Evolutionary conservation across 2,888 invertebrate genomes (phyloP).

Genomic region (Incurvaria masculella): DNA sequence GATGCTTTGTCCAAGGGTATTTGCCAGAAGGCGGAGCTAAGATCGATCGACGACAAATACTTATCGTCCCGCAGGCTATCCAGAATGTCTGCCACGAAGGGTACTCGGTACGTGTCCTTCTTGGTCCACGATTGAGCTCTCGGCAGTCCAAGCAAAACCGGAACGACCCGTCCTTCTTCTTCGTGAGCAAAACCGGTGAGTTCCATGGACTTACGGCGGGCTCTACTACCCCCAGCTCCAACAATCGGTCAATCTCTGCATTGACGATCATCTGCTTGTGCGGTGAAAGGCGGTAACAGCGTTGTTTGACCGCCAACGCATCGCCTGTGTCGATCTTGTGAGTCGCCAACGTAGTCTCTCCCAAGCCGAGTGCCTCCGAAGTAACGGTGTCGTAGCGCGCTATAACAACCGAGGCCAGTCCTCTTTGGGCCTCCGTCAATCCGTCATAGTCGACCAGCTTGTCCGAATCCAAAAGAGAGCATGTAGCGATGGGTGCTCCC

Average conservation of each 20-base stretch:
- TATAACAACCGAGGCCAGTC: neutral
- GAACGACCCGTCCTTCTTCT: neutral
- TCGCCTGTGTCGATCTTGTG: no score
- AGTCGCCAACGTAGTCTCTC: no score
- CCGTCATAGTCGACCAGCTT: neutral
- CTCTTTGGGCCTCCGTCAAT: neutral
- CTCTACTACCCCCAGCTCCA: no score
- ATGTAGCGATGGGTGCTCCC: neutral
- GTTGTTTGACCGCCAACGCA: no score
- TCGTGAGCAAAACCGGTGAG: neutral
- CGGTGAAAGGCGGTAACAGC: no score
- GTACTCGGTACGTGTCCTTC: slow-evolving; percentile 13
- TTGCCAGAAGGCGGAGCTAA: slow-evolving; percentile 13
- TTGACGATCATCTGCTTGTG: no score
- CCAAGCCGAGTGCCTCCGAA: no score
- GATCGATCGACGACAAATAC: slow-evolving; percentile 16
- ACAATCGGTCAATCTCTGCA: no score
- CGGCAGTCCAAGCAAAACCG: neutral
- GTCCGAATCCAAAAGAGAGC: neutral
- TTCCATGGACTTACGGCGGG: no score
- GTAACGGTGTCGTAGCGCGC: neutral
- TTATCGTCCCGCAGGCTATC: slow-evolving; percentile 19
- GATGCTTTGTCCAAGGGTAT: slow-evolving; percentile 2
- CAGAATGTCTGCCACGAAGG: slow-evolving; percentile 19
- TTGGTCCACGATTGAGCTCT: neutral